Evolutionary conservation across 1,140 invertebrate species (phyloP).

Genomic region (Hycleus cichorii): DNA sequence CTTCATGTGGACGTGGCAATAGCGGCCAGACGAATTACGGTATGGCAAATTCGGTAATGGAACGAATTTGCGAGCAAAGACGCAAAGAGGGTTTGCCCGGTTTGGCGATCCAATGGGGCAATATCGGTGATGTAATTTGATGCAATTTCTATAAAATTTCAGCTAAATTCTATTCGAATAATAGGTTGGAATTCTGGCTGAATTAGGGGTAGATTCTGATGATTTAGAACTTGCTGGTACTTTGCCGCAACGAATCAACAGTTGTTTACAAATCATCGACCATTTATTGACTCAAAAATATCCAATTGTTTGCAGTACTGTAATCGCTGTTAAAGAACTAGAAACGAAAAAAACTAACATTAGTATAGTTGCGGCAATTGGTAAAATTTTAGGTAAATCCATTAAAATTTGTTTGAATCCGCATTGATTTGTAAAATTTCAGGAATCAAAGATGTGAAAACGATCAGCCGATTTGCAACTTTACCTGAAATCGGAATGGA

Average conservation of each 20-base stretch:
- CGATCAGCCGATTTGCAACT: constrained; percentile 53
- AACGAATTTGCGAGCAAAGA: too few relatives aligned
- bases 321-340: constrained; percentile 60
- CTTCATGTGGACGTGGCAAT: constrained; percentile 81
- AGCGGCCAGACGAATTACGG: constrained; percentile 84
- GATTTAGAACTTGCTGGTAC: constrained; percentile 71
- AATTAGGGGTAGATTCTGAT: constrained; percentile 72
- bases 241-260: constrained; percentile 74
- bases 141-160: too few relatives aligned
- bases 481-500: constrained; percentile 83
- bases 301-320: constrained; percentile 67
- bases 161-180: too few relatives aligned
- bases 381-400: constrained; percentile 48
- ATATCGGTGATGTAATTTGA: constrained; percentile 42
- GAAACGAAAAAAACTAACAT: constrained; percentile 44
- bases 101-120: constrained; percentile 65
- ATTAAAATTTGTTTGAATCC: too few relatives aligned
- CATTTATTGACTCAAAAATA: constrained; percentile 57
- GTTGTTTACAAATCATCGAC: constrained; percentile 62
- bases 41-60: too few relatives aligned
- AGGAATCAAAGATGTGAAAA: constrained; percentile 13
- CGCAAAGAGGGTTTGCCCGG: constrained; percentile 56
- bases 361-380: constrained; percentile 48
- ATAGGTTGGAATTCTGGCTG: constrained; percentile 65
- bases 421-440: too few relatives aligned